Evolutionary conservation across 2,113 vertebrate species (phyloP), one percentile per base, ranked within the genome.

Genomic region (Tenebrosternarchus preto): DNA sequence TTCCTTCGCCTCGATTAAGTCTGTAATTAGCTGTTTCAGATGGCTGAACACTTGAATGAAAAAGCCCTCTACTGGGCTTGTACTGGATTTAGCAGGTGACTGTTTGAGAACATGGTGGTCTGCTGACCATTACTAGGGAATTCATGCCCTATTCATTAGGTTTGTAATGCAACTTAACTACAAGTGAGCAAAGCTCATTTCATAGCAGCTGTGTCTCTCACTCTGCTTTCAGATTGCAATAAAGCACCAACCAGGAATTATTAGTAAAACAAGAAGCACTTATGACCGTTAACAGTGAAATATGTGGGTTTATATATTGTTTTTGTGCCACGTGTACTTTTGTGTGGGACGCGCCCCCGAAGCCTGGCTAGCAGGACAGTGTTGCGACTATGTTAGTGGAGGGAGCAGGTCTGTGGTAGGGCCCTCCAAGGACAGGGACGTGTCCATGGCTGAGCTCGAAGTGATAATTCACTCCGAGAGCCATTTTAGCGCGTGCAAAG

Each of bases 391-490:
- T 79, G 43, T 69, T 84, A 82, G 80, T n/a, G 72, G 75, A 84
- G 39, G 80, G 81, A 80, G 39, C 74, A 80, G 39, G 85, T 86
- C 87, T 81, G 80, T 60, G 78, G 67, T 70, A 33, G 56, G n/a
- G 33, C 33, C 88, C 90, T 89, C 90, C 50, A 29, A 89, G 83
- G 91, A 80, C 39, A 5, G 29, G 12, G 60, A 73, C 81, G 80
- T 86, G 86, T 80, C 85, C 53, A 85, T 43, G 80, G 88, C 85
- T 85, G 82, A 80, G 86, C 86, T 85, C 76, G 76, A 86, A 90
- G 90, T 90, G 90, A 92, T 92, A 91, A 92, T 92, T 93, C 91
- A 91, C 88, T 89, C 89, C 88, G 90, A 89, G 86, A 88, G 86
- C 84, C 90, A 88, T 92, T 93, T 91, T 91, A 91, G 86, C 76